Percentiles rank a stretch among this genome's conserved stretches.
Conservation (phyloP, 2,113 vertebrate genomes). For the Ophthalmolycus amberensis region DNA sequence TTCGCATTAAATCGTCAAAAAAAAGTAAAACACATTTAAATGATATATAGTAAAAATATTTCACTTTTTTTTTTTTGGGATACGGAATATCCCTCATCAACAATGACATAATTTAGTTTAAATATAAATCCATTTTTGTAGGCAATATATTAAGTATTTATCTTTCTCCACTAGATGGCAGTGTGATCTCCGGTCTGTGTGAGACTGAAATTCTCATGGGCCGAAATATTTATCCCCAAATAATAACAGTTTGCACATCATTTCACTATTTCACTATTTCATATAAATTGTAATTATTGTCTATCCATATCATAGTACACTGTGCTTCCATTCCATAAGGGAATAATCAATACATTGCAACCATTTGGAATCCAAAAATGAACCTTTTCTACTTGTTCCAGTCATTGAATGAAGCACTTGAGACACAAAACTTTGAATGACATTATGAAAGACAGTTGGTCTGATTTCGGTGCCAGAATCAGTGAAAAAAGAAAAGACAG, state of each 20-base stretch:
- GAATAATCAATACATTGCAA: background rate
- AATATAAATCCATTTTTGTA: background rate
- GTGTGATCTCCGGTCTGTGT: background rate
- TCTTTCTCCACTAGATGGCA: constrained; percentile 59
- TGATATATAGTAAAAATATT: background rate
- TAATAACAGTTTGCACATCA: background rate
- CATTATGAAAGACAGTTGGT: background rate
- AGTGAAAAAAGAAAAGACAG: background rate
- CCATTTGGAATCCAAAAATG: background rate
- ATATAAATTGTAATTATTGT: background rate
- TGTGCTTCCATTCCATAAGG: background rate
- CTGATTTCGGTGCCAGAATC: background rate
- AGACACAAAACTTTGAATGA: background rate
- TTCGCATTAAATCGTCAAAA: background rate
- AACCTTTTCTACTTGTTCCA: background rate
- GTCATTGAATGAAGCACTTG: constrained; percentile 1
- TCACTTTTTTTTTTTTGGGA: background rate
- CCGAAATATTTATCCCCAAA: background rate
- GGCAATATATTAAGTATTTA: background rate
- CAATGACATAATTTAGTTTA: background rate
- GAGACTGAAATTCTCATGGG: background rate
- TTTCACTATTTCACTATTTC: background rate
- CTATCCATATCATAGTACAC: background rate
- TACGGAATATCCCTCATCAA: background rate
- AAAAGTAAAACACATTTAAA: background rate